phyloP scores from a whole-genome alignment of 2,888 invertebrate species.

The Sarcophaga caerulescens region DNA sequence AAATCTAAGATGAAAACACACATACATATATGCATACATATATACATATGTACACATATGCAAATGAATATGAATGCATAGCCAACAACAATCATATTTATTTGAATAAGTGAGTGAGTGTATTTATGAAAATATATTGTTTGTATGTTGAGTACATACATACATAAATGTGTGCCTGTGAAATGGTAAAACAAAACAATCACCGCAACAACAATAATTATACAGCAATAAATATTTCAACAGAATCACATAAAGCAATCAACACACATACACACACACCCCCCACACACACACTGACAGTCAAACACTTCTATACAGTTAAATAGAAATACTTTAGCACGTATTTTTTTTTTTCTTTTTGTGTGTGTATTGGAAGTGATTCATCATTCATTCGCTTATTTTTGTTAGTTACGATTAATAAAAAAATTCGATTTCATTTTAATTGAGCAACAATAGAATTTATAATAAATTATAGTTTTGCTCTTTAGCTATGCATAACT shows the following conservation, averaged over 20 bases:
- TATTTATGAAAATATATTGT: no score
- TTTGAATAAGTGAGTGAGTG: no score
- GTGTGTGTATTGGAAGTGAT: no score
- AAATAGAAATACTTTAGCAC: slow-evolving; percentile 20
- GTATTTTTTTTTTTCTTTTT: slow-evolving; percentile 3
- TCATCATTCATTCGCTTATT: no score
- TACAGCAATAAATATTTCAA: slow-evolving; percentile 60
- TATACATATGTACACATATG: not conserved
- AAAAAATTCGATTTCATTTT: no score
- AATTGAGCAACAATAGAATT: no score
- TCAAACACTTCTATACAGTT: no score
- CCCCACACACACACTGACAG: no score
- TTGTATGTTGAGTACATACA: not conserved
- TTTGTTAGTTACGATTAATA: no score
- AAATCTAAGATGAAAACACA: slow-evolving; percentile 25
- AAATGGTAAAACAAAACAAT: slow-evolving; percentile 21
- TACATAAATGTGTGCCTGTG: slow-evolving; percentile 6
- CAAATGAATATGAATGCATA: not conserved
- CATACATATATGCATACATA: not conserved
- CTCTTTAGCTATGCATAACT: not conserved
- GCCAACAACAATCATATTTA: no score
- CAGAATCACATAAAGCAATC: slow-evolving; percentile 28
- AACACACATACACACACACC: not conserved
- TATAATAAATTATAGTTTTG: not conserved
- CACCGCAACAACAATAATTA: slow-evolving; percentile 55